Base-by-base conservation (phyloP, 53 echinoderm and acorn worm species). In the Crossaster papposus region DNA sequence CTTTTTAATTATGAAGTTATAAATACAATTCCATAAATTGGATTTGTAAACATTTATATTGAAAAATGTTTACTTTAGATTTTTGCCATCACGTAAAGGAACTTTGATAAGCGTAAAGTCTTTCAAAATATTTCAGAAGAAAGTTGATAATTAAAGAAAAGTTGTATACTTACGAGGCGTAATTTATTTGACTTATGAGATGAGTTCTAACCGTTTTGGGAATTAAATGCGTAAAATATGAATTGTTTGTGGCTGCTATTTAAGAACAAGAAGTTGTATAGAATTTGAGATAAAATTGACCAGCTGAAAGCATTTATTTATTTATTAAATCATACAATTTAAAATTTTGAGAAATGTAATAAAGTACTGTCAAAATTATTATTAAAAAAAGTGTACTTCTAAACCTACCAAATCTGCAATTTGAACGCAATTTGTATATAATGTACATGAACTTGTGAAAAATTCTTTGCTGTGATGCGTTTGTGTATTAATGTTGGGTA, bases 261-360 rank as follows among this genome's bases (percentile, higher is more conserved):
- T 17, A 68, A 68, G 64, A 18, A 72, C 5, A 32, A 72, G 28
- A 34, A 24, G 35, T 73, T 73, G 74, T 73, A 73, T 73, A 73
- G 68, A 73, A 73, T 35, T 32, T 34, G 34, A 73, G 15, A 73
- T 6, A 73, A 73, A 28, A 36, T 68, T 73, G 74, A 4, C 74
- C 74, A 73, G 74, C 74, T 68, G 17, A 28, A 68, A 68, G 68
- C 68, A 68, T 68, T 68, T 68, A 68, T 68, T 64, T 64, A 64
- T 64, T 68, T 68, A 68, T 26, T 68, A 12, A 68, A 68, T 68
- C 0, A 7, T 6, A 28, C 24, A 24, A 68, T n/a, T 26, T 68
- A 5, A n/a, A 68, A 68, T 68, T 14, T 24, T 24, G 68, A 26
- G 28, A 12, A 28, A n/a, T 28, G 22, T 26, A 26, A 68, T 2